Percentiles rank a stretch among this genome's conserved stretches.
phyloP scores from a whole-genome alignment of 2,113 vertebrate genomes.

The Stegostoma tigrinum region DNA sequence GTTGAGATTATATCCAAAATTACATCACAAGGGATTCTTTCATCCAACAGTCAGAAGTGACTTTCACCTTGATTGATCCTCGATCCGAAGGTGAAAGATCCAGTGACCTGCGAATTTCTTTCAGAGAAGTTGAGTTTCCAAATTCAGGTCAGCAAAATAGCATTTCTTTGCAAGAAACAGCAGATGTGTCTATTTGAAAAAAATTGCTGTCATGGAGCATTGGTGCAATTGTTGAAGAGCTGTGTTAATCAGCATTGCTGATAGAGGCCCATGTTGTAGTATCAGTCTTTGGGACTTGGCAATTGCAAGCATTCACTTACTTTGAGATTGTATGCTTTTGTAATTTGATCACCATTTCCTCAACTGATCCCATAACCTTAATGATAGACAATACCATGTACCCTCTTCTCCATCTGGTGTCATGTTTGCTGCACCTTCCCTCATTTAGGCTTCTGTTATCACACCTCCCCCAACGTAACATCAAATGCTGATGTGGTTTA shows the following conservation, averaged over 20 bases:
- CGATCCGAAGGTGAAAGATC: neutral
- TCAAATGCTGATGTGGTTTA: neutral
- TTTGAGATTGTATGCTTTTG: neutral
- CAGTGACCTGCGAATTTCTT: neutral
- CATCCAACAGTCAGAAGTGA: neutral
- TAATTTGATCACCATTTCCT: neutral
- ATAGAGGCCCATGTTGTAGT: neutral
- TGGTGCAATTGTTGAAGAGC: neutral
- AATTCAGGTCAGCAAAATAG: too few relatives aligned
- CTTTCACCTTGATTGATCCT: neutral
- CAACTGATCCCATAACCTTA: neutral
- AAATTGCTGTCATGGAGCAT: neutral
- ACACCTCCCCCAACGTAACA: neutral
- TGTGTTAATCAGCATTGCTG: neutral
- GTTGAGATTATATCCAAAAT: neutral
- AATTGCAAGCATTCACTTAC: neutral
- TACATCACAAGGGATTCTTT: neutral
- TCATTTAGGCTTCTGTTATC: neutral
- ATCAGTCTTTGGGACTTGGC: neutral
- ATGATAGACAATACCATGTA: neutral
- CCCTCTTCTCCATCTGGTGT: neutral
- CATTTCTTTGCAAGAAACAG: neutral
- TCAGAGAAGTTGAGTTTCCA: neutral
- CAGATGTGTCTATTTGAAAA: neutral
- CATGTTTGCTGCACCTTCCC: neutral